A percentile compares a stretch with the other conserved stretches of the same genome.
Conservation (phyloP, 53 echinoderm and acorn worm species). For the Hippasteria phrygiana region DNA sequence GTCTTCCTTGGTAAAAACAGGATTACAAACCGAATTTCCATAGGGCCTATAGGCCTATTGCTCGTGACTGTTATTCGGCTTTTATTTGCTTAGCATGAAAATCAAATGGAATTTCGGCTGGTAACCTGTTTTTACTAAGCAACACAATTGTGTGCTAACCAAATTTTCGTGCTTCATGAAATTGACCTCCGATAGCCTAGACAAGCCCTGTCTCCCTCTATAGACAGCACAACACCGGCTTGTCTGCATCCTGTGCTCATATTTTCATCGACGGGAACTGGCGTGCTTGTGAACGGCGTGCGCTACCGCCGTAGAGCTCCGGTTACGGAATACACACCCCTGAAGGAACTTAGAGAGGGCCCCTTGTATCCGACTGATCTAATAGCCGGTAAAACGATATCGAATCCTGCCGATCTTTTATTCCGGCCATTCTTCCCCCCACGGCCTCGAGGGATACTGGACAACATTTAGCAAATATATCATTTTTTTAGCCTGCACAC, state of each 20-base stretch:
- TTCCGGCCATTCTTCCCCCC: background rate
- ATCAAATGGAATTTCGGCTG: too few relatives aligned
- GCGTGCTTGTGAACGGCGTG: background rate
- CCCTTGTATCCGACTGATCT: slow-evolving; percentile 21
- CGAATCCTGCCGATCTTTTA: background rate
- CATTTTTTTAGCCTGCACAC: background rate
- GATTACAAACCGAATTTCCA: too few relatives aligned
- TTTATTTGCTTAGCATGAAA: too few relatives aligned
- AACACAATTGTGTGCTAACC: too few relatives aligned
- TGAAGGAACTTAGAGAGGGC: background rate
- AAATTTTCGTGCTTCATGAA: too few relatives aligned
- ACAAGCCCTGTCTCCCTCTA: too few relatives aligned
- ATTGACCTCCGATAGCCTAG: too few relatives aligned
- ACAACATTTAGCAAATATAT: background rate
- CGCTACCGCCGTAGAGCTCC: background rate
- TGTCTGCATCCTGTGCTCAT: background rate
- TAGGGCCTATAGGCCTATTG: too few relatives aligned
- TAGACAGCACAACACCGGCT: too few relatives aligned
- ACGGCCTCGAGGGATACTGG: background rate
- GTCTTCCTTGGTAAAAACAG: too few relatives aligned
- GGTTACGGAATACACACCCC: slow-evolving; percentile 5
- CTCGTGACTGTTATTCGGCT: too few relatives aligned
- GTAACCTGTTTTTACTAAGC: too few relatives aligned
- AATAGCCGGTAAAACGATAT: slow-evolving; percentile 26
- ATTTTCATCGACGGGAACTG: background rate